phyloP scores from a whole-genome alignment of 2,888 invertebrate genomes.

The Azorinus chamasolen region DNA sequence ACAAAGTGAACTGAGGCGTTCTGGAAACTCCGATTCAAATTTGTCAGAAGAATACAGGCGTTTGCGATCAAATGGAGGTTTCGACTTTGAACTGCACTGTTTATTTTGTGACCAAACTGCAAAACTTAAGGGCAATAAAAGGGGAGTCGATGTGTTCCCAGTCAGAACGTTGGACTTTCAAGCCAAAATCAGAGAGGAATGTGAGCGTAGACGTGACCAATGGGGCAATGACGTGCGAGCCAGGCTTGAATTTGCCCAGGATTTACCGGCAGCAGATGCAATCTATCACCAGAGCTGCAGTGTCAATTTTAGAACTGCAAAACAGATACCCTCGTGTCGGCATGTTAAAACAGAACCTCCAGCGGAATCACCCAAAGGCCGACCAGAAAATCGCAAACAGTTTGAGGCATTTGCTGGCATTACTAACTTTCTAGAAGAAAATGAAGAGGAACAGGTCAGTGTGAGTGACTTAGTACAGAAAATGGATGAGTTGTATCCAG shows the following conservation, averaged over 20 bases:
- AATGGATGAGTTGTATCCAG: slow-evolving; percentile 29
- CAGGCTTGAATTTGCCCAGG: slow-evolving; percentile 39
- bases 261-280: slow-evolving; percentile 66
- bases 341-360: not conserved
- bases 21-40: not conserved
- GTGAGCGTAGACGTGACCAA: slow-evolving; percentile 20
- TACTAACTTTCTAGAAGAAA: slow-evolving; percentile 30
- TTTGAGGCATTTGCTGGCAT: slow-evolving; percentile 16
- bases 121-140: slow-evolving; percentile 6
- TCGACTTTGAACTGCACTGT: slow-evolving; percentile 12
- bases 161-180: slow-evolving; percentile 29
- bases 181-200: slow-evolving; percentile 4
- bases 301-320: slow-evolving; percentile 56
- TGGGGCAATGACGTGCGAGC: slow-evolving; percentile 29
- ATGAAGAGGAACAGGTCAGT: slow-evolving; percentile 43
- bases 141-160: slow-evolving; percentile 7
- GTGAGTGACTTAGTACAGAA: slow-evolving; percentile 33
- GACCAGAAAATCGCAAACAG: slow-evolving; percentile 1
- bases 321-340: slow-evolving; percentile 1
- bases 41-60: not conserved
- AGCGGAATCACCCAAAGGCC: not conserved
- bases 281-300: slow-evolving; percentile 63
- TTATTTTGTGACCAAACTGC: slow-evolving; percentile 27
- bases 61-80: not conserved
- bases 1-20: not conserved